A percentile compares a stretch with the other conserved stretches of the same genome.
Evolutionary conservation across 2,888 invertebrate genomes (phyloP).

Genomic region (Caenorhabditis drosophilae): DNA sequence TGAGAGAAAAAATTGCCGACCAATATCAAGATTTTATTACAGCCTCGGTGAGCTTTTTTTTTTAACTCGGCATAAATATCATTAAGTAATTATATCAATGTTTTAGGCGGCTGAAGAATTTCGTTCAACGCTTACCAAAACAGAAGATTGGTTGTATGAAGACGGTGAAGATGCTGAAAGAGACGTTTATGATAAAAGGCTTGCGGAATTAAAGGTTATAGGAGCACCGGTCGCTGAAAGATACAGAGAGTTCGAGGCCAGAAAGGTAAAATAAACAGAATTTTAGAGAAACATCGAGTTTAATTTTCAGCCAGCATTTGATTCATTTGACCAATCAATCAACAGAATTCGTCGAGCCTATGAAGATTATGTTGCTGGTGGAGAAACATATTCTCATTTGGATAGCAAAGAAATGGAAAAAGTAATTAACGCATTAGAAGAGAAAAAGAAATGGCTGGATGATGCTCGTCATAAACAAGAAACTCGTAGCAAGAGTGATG

Average conservation of each 20-base stretch:
- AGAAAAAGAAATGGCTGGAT: slow-evolving; percentile 84
- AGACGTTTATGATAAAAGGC: slow-evolving; percentile 74
- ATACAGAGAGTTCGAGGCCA: slow-evolving; percentile 81
- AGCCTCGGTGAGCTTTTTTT: slow-evolving; percentile 75
- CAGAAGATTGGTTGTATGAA: slow-evolving; percentile 96
- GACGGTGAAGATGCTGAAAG: slow-evolving; percentile 91
- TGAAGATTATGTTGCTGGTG: slow-evolving; percentile 67
- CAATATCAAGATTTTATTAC: slow-evolving; percentile 80
- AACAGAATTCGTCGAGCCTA: slow-evolving; percentile 81
- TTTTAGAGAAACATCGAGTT: too few relatives aligned
- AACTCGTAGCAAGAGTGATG: slow-evolving; percentile 47
- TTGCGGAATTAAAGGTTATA: slow-evolving; percentile 75
- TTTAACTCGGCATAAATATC: too few relatives aligned
- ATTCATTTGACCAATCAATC: slow-evolving; percentile 81
- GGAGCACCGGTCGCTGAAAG: slow-evolving; percentile 89
- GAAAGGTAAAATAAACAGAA: too few relatives aligned
- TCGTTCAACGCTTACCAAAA: slow-evolving; percentile 77
- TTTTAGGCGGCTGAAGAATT: slow-evolving; percentile 68
- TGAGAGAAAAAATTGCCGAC: slow-evolving; percentile 84
- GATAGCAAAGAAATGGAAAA: slow-evolving; percentile 78
- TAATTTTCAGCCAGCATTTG: slow-evolving; percentile 79
- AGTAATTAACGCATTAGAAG: slow-evolving; percentile 76
- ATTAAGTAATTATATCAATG: slow-evolving; percentile 1
- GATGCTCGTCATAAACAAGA: slow-evolving; percentile 77
- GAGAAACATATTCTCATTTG: slow-evolving; percentile 76